A percentile compares a stretch with the other conserved stretches of the same genome.
These are phyloP conservation scores for Onthophagus sagittarius DNA, from an alignment of 2,888 invertebrate genomes.

Conservation along the genomic window DNA sequence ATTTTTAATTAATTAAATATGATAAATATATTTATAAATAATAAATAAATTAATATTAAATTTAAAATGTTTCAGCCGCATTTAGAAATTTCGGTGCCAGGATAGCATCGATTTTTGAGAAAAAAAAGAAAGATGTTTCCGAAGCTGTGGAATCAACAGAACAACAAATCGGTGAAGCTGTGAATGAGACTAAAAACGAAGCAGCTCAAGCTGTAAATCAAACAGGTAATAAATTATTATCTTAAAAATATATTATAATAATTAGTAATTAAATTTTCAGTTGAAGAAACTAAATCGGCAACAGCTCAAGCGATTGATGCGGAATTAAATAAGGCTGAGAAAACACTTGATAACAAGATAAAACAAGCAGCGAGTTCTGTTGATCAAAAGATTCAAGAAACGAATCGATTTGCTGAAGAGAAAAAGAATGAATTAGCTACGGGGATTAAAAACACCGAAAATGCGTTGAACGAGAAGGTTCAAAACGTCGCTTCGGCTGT, in stretches of 20 bases:
- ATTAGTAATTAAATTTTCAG: conserved; percentile 29
- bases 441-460: conserved; percentile 16
- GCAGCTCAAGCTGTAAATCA: conserved; percentile 58
- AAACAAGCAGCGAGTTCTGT: conserved; percentile 31
- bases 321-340: conserved; percentile 41
- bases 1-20: too few relatives aligned
- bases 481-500: conserved; percentile 18
- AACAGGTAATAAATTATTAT: conserved; percentile 44
- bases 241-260: neutral
- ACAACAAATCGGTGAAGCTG: conserved; percentile 57
- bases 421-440: conserved; percentile 17
- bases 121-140: conserved; percentile 68
- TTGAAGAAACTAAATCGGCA: conserved; percentile 46
- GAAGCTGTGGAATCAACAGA: conserved; percentile 62
- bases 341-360: conserved; percentile 42
- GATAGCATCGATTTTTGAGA: conserved; percentile 66
- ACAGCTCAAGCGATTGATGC: conserved; percentile 35
- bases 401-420: conserved; percentile 25
- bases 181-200: conserved; percentile 62
- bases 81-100: conserved; percentile 69
- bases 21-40: neutral
- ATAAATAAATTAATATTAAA: conserved; percentile 1
- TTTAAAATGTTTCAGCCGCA: conserved; percentile 56
- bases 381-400: conserved; percentile 26
- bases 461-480: conserved; percentile 16